Evolutionary conservation across 2,113 vertebrate genomes (phyloP).

Genomic region (Zosterops japonicus): DNA sequence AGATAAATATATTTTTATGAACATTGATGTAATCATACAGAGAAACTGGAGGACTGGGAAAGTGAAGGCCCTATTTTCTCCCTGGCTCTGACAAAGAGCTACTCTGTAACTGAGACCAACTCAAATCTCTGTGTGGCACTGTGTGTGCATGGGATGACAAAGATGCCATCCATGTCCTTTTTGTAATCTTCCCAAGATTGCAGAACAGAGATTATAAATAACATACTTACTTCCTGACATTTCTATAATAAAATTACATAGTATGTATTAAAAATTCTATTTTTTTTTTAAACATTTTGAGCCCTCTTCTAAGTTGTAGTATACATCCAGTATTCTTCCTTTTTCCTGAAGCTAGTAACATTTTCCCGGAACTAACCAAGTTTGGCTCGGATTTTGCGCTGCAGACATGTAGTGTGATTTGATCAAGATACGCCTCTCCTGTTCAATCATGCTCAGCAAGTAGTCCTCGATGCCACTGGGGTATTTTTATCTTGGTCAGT

Average conservation of each 20-base stretch:
- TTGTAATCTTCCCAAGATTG: background rate
- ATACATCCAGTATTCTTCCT: background rate
- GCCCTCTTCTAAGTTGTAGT: background rate
- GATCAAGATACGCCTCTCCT: background rate
- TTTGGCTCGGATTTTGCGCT: background rate
- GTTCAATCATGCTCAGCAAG: background rate
- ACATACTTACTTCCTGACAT: background rate
- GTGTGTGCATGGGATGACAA: background rate
- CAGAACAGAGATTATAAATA: background rate
- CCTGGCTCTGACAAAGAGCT: background rate
- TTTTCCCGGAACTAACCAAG: background rate
- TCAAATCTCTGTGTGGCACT: background rate
- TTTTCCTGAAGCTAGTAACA: background rate
- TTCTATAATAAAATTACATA: background rate
- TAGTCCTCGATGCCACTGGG: background rate
- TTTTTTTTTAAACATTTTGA: background rate
- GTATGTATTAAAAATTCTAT: background rate
- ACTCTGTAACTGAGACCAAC: background rate
- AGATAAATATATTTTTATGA: background rate
- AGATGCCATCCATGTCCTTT: background rate
- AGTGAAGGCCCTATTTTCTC: background rate
- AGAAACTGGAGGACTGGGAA: background rate
- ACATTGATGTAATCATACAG: background rate
- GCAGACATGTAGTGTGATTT: background rate
- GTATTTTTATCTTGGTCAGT: background rate